Percentiles rank a stretch among this genome's conserved stretches.
Evolutionary conservation across 2,113 vertebrate genomes (phyloP).

Genomic region (Strix uralensis): DNA sequence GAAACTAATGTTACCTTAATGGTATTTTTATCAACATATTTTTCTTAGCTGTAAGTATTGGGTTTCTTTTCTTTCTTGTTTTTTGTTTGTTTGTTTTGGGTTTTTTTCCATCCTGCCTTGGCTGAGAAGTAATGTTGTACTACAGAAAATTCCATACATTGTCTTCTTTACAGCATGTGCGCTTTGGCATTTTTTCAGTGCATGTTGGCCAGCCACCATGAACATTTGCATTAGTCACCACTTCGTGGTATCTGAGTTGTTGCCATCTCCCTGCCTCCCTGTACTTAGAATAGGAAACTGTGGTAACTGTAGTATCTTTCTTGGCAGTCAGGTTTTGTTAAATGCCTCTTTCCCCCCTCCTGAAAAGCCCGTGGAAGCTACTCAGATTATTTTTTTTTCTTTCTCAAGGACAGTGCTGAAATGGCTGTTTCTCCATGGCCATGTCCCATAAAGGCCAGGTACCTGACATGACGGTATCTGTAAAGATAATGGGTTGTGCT

Average conservation of each 20-base stretch:
- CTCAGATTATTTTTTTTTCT: neutral
- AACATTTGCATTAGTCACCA: neutral
- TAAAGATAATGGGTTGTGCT: neutral
- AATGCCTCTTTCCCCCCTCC: neutral
- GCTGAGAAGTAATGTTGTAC: neutral
- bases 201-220: neutral
- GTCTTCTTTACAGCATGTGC: neutral
- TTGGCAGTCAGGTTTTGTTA: neutral
- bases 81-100: neutral
- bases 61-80: neutral
- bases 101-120: neutral
- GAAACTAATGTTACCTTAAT: neutral
- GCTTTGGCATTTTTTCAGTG: neutral
- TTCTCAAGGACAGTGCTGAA: neutral
- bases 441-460: neutral
- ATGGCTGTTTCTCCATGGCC: neutral
- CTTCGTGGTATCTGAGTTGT: neutral
- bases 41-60: neutral
- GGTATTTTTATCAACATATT: neutral
- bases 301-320: neutral
- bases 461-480: neutral
- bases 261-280: neutral
- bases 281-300: neutral
- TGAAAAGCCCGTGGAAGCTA: neutral
- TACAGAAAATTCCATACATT: neutral